A percentile compares a stretch with the other conserved stretches of the same genome.
Conservation (phyloP, 2,797 vertebrate species). For the Acomys russatus region DNA sequence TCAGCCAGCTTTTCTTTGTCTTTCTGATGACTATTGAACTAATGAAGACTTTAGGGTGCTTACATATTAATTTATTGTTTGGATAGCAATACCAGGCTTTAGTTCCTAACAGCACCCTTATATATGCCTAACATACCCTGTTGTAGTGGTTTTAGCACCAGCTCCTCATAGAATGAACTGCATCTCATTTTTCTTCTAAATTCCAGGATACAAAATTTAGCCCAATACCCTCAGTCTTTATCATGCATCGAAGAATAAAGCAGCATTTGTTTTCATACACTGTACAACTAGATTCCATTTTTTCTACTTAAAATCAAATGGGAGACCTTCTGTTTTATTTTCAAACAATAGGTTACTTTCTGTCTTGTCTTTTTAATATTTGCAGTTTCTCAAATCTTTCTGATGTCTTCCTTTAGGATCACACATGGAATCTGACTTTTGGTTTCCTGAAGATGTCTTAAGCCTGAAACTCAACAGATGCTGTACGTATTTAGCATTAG, state of each 20-base stretch:
- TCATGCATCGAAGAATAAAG: neutral
- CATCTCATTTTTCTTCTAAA: conserved; percentile 10
- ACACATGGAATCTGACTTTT: conserved; percentile 18
- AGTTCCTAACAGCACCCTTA: conserved; percentile 23
- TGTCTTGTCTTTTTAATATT: conserved; percentile 6
- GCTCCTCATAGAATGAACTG: neutral
- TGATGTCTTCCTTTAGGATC: neutral
- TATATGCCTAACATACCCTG: neutral
- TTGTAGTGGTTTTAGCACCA: conserved; percentile 39
- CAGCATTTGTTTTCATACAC: neutral
- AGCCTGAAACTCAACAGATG: conserved; percentile 41
- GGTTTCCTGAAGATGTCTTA: neutral
- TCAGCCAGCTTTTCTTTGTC: conserved; percentile 47
- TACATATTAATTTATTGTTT: conserved; percentile 67
- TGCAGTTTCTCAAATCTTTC: neutral
- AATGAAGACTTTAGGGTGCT: neutral
- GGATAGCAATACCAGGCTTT: conserved; percentile 5
- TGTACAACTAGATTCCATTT: neutral
- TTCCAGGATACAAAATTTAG: neutral
- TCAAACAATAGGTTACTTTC: neutral
- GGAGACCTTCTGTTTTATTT: neutral
- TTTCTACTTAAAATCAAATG: neutral
- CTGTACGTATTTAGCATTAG: neutral
- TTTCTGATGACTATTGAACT: conserved; percentile 1
- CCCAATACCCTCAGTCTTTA: neutral